Evolutionary conservation across 1,140 invertebrate genomes (phyloP), one percentile per base, ranked within the genome.

Genomic region (Danaus melanippus): DNA sequence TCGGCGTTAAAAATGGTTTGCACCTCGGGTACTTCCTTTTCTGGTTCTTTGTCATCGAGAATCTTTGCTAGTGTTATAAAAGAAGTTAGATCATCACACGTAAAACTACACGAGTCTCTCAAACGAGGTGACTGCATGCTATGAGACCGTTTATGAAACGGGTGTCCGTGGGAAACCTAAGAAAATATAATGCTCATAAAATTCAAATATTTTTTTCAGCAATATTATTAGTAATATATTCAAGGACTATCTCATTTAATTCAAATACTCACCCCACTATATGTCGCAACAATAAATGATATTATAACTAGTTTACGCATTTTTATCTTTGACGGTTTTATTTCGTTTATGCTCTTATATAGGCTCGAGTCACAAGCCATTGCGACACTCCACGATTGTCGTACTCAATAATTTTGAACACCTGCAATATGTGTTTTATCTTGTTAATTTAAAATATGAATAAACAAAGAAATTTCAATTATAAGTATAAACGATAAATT

Each of bases 1-100:
- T 76, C 73, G 15, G 40, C 41, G 12, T 51, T 51, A n/a, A 9
- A 32, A 12, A 43, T 8, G 12, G 10, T 42, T 2, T 45, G 17
- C 42, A 52, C 8, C 32, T 10, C 42, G 39, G 42, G 42, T 15
- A 9, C 4, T 12, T 32, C 21, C 32, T 11, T 7, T 11, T 40
- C 39, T 9, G 21, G 46, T 39, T 71, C 66, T 15, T 65, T 60
- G 9, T 74, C 71, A 9, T 80, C 72, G 3, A 76, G 40, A 11
- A 62, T 60, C 49, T 64, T 64, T 10, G 71, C 56, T 4, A 79
- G 52, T 5, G 64, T 59, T 8, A 79, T 42, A 0, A 79, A 48
- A 7, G 67, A 56, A 21, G 52, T 62, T 8, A 72, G 43, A 49
- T 76, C 71, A 2, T 76, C 71, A 40, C 57, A 61, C n/a, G 47